Percentiles rank a stretch among this genome's conserved stretches.
phyloP scores from a whole-genome alignment of 2,113 vertebrate species.

The Gasterosteus nipponicus region DNA sequence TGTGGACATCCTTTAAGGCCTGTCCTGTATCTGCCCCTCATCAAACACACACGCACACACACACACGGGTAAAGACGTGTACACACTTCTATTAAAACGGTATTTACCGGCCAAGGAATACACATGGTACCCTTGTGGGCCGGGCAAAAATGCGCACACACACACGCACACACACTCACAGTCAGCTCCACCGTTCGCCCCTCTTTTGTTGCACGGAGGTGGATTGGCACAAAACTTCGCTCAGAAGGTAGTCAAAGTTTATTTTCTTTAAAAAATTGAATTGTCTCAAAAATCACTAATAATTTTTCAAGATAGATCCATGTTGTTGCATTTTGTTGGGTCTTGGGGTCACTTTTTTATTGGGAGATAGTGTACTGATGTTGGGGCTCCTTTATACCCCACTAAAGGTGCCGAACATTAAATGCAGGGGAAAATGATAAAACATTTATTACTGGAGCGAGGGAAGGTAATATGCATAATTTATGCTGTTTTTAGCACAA shows the following conservation, averaged over 20 bases:
- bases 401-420: constrained; percentile 94
- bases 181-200: constrained; percentile 4
- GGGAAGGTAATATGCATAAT: constrained; percentile 99
- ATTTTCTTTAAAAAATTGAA: constrained; percentile 11
- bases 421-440: constrained; percentile 98
- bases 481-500: constrained; percentile 99
- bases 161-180: constrained; percentile 20
- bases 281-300: not conserved
- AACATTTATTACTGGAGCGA: constrained; percentile 99
- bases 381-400: constrained; percentile 89
- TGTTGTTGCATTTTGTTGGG: constrained; percentile 81
- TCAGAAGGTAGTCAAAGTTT: not conserved
- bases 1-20: constrained; percentile 74
- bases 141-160: constrained; percentile 29
- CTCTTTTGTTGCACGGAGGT: constrained; percentile 45
- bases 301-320: constrained; percentile 52
- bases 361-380: constrained; percentile 90
- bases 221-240: constrained; percentile 23
- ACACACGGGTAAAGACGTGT: constrained; percentile 49
- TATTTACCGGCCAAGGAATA: constrained; percentile 74
- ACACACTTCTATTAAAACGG: constrained; percentile 73
- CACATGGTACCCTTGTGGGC: constrained; percentile 41
- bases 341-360: constrained; percentile 89
- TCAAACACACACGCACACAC: constrained; percentile 70
- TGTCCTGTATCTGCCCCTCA: constrained; percentile 73